Conservation (phyloP, 2,888 invertebrate species). For the Apotomis turbidana region DNA sequence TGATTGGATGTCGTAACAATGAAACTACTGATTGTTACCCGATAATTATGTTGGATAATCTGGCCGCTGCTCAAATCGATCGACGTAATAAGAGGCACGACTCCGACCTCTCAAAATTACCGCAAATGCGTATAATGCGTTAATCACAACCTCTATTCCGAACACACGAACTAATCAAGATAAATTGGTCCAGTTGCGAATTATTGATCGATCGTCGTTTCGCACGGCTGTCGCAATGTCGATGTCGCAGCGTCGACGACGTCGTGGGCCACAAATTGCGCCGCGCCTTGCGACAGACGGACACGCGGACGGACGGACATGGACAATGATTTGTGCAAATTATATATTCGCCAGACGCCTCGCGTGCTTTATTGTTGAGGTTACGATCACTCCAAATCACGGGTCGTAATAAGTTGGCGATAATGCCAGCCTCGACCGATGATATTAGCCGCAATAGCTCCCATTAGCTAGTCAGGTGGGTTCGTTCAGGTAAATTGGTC, state of each 20-base stretch:
- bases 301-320: conserved; percentile 48
- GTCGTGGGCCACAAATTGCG: conserved; percentile 35
- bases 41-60: conserved; percentile 25
- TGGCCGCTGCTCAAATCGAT: conserved; percentile 18
- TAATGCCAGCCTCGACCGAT: conserved; percentile 22
- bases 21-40: conserved; percentile 15
- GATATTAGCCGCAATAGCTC: conserved; percentile 7
- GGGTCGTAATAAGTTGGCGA: conserved; percentile 27
- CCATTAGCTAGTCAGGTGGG: conserved; percentile 6
- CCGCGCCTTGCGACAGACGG: conserved; percentile 29
- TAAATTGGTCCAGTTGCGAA: conserved; percentile 10
- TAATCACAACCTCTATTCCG: conserved; percentile 4
- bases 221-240: conserved; percentile 14
- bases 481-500: conserved; percentile 12
- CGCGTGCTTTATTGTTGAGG: conserved; percentile 35
- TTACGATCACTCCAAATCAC: conserved; percentile 35
- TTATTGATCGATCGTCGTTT: conserved; percentile 1
- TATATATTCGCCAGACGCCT: conserved; percentile 49
- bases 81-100: conserved; percentile 21
- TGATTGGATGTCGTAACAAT: conserved; percentile 20
- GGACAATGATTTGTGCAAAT: conserved; percentile 71
- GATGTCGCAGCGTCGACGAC: neutral
- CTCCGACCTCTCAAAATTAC: conserved; percentile 17
- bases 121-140: neutral
- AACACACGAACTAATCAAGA: conserved; percentile 17